Evolutionary conservation across 2,113 vertebrate genomes (phyloP).

Genomic region (Nothocercus nigrocapillus): DNA sequence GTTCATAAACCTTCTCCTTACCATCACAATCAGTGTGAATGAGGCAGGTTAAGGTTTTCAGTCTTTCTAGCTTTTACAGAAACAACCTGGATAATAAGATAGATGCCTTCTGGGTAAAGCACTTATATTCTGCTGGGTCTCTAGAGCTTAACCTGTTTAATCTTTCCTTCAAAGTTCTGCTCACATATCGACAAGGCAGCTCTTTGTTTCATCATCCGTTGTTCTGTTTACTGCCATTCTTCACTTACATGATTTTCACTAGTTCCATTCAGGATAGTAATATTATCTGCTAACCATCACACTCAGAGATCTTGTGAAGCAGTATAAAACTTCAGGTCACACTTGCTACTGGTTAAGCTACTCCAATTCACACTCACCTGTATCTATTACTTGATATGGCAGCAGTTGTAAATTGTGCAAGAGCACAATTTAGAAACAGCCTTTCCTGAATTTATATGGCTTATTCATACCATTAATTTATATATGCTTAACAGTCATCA

Average conservation of each 20-base stretch:
- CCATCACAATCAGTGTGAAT: neutral
- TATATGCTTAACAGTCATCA: neutral
- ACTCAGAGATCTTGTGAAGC: neutral
- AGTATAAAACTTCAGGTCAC: neutral
- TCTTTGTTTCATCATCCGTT: neutral
- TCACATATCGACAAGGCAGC: neutral
- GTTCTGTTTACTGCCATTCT: neutral
- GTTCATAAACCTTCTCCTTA: neutral
- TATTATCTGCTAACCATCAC: neutral
- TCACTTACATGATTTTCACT: neutral
- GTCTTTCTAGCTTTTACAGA: neutral
- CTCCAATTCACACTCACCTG: neutral
- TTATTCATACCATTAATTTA: neutral
- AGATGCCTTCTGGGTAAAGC: neutral
- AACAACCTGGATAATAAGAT: neutral
- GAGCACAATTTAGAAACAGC: neutral
- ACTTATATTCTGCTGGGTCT: neutral
- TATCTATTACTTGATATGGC: fast-evolving
- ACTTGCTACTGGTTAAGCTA: neutral
- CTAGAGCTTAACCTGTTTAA: neutral
- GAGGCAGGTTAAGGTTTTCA: neutral
- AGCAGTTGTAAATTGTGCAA: neutral
- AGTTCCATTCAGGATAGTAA: neutral
- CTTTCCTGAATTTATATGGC: neutral
- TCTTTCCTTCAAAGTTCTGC: neutral